These are phyloP conservation scores for Trichogramma evanescens DNA, from an alignment of 2,888 invertebrate species.

Conservation along the genomic window DNA sequence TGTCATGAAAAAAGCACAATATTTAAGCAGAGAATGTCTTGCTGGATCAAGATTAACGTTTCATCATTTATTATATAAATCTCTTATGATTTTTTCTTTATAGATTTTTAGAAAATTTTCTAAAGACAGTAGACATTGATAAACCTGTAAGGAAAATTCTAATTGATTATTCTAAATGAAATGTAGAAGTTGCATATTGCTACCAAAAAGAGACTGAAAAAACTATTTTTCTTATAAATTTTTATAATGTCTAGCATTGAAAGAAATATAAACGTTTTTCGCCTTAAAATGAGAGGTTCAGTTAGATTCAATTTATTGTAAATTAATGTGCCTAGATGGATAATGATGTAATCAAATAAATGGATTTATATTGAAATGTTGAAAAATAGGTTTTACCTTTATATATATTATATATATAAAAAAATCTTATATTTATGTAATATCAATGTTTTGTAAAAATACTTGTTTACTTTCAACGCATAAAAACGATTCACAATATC, in stretches of 20 bases:
- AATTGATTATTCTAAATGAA: background rate
- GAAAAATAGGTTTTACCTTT: no score
- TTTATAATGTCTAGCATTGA: background rate
- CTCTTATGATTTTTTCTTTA: background rate
- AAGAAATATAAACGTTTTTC: no score
- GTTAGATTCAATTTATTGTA: no score
- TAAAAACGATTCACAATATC: background rate
- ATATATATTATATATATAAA: no score
- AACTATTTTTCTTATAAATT: background rate
- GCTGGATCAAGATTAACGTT: constrained; percentile 14
- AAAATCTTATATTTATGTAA: background rate
- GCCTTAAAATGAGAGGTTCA: no score
- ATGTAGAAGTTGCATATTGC: constrained; percentile 9
- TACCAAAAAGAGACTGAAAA: constrained; percentile 11
- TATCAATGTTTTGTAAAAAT: background rate
- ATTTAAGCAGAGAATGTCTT: constrained; percentile 9
- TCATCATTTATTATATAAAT: no score
- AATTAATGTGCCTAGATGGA: no score
- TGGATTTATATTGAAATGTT: no score
- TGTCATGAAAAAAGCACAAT: background rate
- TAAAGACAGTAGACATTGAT: background rate
- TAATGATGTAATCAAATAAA: no score
- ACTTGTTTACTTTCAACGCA: background rate
- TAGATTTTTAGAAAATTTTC: background rate
- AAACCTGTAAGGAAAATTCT: background rate